phyloP scores from a whole-genome alignment of 1,140 invertebrate genomes.

The Drosophila parvula region DNA sequence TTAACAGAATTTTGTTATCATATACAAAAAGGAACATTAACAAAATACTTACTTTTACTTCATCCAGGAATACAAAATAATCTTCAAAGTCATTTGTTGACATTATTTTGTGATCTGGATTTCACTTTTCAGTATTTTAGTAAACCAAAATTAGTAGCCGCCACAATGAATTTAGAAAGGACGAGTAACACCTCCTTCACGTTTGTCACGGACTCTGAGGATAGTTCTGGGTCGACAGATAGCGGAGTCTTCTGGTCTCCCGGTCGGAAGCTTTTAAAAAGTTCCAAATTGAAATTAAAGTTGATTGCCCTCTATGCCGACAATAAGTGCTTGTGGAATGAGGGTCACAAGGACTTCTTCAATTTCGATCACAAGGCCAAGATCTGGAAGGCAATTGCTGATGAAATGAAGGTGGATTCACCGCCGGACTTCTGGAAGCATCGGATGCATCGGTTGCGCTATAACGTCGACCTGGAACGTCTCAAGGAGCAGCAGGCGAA shows the following conservation, averaged over 20 bases:
- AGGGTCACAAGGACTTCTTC: conserved; percentile 54
- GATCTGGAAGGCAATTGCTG: conserved; percentile 57
- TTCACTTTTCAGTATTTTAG: neutral
- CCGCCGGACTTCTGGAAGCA: conserved; percentile 49
- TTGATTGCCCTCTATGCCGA: conserved; percentile 53
- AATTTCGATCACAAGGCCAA: conserved; percentile 41
- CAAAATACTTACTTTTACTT: neutral
- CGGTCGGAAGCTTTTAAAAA: neutral
- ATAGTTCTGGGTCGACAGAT: neutral
- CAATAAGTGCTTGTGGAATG: conserved; percentile 63
- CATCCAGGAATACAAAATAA: neutral
- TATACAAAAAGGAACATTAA: too few species aligned
- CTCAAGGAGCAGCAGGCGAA: conserved; percentile 27
- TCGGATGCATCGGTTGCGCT: conserved; percentile 46
- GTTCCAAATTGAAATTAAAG: conserved; percentile 23
- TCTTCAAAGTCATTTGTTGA: neutral
- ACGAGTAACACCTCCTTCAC: neutral
- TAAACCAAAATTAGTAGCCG: neutral
- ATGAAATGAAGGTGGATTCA: conserved; percentile 41
- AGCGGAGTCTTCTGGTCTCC: neutral
- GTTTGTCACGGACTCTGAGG: neutral
- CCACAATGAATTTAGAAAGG: neutral
- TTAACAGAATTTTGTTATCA: too few species aligned
- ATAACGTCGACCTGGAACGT: conserved; percentile 45
- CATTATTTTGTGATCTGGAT: neutral